These are phyloP conservation scores for Arctia plantaginis DNA, from an alignment of 2,888 invertebrate genomes.

Conservation along the genomic window DNA sequence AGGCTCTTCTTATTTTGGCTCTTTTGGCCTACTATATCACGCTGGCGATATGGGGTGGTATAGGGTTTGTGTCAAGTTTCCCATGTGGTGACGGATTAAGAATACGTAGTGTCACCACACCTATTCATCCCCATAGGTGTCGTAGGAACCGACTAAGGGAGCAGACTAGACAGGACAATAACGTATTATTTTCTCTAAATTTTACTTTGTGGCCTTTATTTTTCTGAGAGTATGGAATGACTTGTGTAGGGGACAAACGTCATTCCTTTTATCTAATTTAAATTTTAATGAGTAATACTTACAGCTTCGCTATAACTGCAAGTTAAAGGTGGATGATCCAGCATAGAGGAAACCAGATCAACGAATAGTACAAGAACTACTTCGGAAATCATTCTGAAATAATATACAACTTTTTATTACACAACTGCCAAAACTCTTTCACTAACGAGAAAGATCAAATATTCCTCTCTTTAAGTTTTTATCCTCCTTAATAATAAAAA, in stretches of 20 bases:
- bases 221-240: too few species aligned
- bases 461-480: not conserved
- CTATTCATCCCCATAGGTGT: too few species aligned
- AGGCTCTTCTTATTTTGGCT: too few species aligned
- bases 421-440: not conserved
- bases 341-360: not conserved
- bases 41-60: too few species aligned
- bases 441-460: not conserved
- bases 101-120: too few species aligned
- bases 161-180: too few species aligned
- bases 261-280: not conserved
- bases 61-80: too few species aligned
- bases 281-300: not conserved
- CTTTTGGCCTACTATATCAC: too few species aligned
- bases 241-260: too few species aligned
- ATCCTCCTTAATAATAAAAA: not conserved
- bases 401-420: not conserved
- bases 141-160: too few species aligned
- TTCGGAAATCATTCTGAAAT: conserved; percentile 7
- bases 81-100: too few species aligned
- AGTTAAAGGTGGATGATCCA: not conserved
- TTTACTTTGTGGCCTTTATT: not conserved
- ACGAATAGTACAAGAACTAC: not conserved
- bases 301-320: conserved; percentile 4
- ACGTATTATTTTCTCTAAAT: not conserved